Conservation (phyloP, 2,797 vertebrate species). For the Hypotaenidia philippensis region DNA sequence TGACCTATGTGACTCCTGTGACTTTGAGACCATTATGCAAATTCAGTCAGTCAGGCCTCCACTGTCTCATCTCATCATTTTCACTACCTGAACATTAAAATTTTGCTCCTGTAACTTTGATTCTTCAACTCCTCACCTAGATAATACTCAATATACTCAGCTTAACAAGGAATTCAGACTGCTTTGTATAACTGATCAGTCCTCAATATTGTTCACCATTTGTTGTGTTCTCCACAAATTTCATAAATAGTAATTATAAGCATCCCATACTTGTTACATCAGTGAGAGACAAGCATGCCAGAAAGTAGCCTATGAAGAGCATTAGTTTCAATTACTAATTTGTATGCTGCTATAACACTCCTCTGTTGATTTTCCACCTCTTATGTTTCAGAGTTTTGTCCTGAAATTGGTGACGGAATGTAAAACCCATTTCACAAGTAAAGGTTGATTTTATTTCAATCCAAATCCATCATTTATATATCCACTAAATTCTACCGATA, state of each 20-base stretch:
- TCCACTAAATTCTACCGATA: constrained; percentile 9
- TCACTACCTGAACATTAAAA: not conserved
- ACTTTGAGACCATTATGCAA: not conserved
- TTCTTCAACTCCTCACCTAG: not conserved
- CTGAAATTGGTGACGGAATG: constrained; percentile 20
- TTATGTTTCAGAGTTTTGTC: constrained; percentile 9
- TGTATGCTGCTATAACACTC: not conserved
- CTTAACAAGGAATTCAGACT: not conserved
- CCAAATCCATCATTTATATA: constrained; percentile 36
- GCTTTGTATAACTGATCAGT: not conserved
- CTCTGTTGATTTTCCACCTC: constrained; percentile 47
- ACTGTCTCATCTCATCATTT: not conserved
- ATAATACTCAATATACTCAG: not conserved
- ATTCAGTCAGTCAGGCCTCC: not conserved
- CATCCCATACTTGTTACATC: not conserved
- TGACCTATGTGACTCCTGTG: not conserved
- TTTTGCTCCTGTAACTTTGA: not conserved
- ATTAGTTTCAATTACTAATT: constrained; percentile 33
- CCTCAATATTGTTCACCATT: not conserved
- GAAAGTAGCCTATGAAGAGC: not conserved
- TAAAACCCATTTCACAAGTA: not conserved
- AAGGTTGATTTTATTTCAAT: constrained; percentile 57
- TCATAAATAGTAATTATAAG: not conserved
- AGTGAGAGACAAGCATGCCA: constrained; percentile 25
- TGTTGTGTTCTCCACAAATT: not conserved